Conservation (phyloP, 92 coral and sea anemone species). For the Scolanthus callimorphus region DNA sequence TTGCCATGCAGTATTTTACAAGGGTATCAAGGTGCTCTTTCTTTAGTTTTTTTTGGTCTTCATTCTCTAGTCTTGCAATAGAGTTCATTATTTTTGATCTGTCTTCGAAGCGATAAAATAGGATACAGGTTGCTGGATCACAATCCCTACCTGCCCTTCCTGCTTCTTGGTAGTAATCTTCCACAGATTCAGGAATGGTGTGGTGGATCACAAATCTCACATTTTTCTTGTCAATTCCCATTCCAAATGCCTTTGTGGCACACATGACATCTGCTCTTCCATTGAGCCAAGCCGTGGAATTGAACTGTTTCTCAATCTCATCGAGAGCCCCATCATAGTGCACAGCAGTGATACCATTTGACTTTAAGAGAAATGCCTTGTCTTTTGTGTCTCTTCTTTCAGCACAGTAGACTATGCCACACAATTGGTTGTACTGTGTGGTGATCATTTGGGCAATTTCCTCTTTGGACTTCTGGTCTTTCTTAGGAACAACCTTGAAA, state of each 20-base stretch:
- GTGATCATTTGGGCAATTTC: constrained; percentile 7
- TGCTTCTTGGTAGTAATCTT: constrained; percentile 47
- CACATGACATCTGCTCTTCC: constrained; percentile 47
- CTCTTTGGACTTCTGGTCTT: constrained; percentile 42
- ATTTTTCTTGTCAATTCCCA: constrained; percentile 64
- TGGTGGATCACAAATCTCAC: constrained; percentile 50
- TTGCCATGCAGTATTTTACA: constrained; percentile 19
- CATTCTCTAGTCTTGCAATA: constrained; percentile 2
- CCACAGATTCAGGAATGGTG: constrained; percentile 38
- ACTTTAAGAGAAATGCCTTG: constrained; percentile 38
- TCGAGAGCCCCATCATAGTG: constrained; percentile 59
- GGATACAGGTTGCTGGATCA: constrained; percentile 3
- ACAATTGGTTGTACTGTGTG: constrained; percentile 12
- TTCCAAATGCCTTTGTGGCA: constrained; percentile 59
- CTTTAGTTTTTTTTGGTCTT: not conserved
- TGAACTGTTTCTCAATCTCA: constrained; percentile 33
- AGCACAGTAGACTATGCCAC: constrained; percentile 64
- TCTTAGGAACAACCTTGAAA: constrained; percentile 20
- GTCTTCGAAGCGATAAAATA: constrained; percentile 31
- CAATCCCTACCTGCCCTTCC: constrained; percentile 67
- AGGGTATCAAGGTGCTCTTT: constrained; percentile 11
- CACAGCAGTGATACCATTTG: constrained; percentile 46
- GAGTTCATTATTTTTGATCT: constrained; percentile 26
- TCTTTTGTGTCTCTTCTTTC: constrained; percentile 30
- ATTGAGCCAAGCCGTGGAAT: constrained; percentile 26